phyloP scores from a whole-genome alignment of 2,113 vertebrate genomes.

The Thamnophis sirtalis region DNA sequence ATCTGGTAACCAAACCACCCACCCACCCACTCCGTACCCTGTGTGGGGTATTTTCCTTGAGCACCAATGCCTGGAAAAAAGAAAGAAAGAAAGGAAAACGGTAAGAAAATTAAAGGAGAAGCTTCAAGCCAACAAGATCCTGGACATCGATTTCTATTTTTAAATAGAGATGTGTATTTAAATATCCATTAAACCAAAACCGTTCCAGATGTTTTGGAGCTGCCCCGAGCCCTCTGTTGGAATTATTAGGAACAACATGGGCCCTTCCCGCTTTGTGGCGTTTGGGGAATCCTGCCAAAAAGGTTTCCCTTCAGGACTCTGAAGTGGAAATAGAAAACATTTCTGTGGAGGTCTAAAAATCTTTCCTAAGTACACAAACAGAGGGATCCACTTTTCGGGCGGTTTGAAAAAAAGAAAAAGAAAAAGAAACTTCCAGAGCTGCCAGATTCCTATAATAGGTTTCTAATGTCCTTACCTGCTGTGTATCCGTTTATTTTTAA shows the following conservation, averaged over 20 bases:
- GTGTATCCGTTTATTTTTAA: not conserved
- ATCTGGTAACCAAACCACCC: not conserved
- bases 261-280: not conserved
- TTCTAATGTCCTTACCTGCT: not conserved
- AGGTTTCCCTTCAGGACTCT: not conserved
- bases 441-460: not conserved
- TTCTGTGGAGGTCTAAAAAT: not conserved
- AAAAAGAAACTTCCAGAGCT: not conserved
- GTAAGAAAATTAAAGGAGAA: not conserved
- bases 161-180: constrained; percentile 4
- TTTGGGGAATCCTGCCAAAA: not conserved
- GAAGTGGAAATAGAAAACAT: not conserved
- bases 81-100: not conserved
- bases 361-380: not conserved
- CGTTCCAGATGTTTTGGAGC: not conserved
- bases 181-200: not conserved
- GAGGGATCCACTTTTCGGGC: not conserved
- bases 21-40: not conserved
- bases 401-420: not conserved
- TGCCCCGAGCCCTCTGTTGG: not conserved
- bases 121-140: not conserved
- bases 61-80: not conserved
- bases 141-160: constrained; percentile 19
- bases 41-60: not conserved
- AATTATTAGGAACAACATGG: not conserved